Conservation (phyloP, 2,797 vertebrate genomes). For the Falco cherrug region DNA sequence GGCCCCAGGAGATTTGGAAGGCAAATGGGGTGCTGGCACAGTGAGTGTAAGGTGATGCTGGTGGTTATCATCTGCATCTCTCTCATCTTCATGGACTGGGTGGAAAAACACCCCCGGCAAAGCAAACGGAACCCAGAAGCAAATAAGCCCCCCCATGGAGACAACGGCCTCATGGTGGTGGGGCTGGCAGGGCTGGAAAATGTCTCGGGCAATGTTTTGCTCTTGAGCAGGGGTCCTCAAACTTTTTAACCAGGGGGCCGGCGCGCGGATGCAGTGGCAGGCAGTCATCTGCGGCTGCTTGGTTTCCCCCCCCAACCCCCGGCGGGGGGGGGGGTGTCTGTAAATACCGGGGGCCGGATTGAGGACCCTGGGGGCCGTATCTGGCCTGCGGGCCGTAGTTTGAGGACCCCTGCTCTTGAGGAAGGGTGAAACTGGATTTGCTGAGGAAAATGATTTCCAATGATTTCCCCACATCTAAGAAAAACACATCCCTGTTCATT, state of each 20-base stretch:
- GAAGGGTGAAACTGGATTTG: background rate
- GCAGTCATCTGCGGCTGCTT: no score
- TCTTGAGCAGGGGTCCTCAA: no score
- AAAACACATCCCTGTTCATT: background rate
- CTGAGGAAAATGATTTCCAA: fast-evolving
- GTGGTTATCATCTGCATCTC: background rate
- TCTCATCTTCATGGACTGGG: background rate
- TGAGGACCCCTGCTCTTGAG: background rate
- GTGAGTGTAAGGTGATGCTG: constrained; percentile 29
- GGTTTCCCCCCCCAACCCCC: no score
- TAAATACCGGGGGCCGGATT: no score
- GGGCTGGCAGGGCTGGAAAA: background rate
- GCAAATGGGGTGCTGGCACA: background rate
- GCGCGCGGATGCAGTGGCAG: no score
- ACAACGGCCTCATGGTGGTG: fast-evolving
- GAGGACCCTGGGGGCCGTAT: no score
- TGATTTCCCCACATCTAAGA: fast-evolving
- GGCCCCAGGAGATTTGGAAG: constrained; percentile 1
- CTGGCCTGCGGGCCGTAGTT: no score
- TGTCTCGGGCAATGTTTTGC: background rate
- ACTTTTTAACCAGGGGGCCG: no score
- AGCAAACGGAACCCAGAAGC: background rate
- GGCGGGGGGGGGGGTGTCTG: no score
- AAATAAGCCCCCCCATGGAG: background rate
- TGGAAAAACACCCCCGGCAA: constrained; percentile 32